Evolutionary conservation across 2,888 invertebrate genomes (phyloP), one percentile per base, ranked within the genome.

Genomic region (Idaea dimidiata): DNA sequence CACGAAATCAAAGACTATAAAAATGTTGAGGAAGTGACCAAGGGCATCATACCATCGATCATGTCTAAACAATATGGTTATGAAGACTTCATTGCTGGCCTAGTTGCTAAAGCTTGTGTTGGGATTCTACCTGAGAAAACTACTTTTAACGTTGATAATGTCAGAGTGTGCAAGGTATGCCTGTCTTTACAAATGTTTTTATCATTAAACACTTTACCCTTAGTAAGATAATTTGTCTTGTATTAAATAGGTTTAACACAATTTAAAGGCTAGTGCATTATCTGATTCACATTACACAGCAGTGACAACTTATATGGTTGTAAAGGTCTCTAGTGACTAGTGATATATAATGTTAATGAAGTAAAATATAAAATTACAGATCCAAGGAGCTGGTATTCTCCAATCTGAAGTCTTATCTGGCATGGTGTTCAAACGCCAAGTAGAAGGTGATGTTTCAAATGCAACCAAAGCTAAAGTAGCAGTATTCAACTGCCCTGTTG

Each of bases 11-110:
- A 97, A 76, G 92, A 95, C 78, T 88, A 84, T 67, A 89, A 90
- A 72, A 93, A 97, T 88, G 81, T 95, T 63, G 93, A 94, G 10
- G 95, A 96, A 73, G 96, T 98, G 0, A 93, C 93, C 17, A 95
- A 95, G 74, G 96, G 95, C 17, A 94, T 99, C 59, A 95, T 93
- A 70, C 94, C 98, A 0, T 91, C 98, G 0, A 95, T 99, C 62
- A 99, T 99, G 96, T 98, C 99, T 62, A 99, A 99, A 89, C 99
- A 99, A 82, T 98, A 97, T 90, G 99, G 99, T 14, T 96, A 98
- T 89, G 99, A 99, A 93, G 98, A 99, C 75, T 97, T 98, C 77
- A 93, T 99, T 16, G 94, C 98, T 17, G 94, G 94, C 57, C 92
- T 99, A 54, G 96, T 99, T n/a, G 94, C 96, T 16, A 95, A 96